Percentiles rank a stretch among this genome's conserved stretches.
These are phyloP conservation scores for Scylla paramamosain DNA, from an alignment of 1,140 invertebrate genomes.

Conservation along the genomic window DNA sequence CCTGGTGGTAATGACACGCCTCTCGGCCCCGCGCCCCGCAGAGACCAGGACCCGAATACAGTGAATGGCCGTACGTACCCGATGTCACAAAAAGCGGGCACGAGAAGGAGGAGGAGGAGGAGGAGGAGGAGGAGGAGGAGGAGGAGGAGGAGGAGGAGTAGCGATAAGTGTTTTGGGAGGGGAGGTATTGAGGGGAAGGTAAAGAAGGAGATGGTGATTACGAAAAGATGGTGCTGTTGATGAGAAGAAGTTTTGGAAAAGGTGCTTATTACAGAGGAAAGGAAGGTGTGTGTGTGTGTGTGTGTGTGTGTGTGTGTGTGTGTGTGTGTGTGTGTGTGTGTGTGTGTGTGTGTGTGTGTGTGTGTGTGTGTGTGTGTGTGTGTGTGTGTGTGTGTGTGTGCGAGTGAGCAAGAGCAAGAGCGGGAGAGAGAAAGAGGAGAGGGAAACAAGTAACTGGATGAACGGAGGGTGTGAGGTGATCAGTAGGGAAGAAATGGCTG, in stretches of 20 bases:
- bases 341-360: slow-evolving; percentile 45
- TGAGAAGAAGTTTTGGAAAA: too few relatives aligned
- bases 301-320: slow-evolving; percentile 8
- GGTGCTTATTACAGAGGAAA: too few relatives aligned
- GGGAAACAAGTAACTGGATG: not conserved
- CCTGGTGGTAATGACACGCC: slow-evolving; percentile 3
- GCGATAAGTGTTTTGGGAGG: too few relatives aligned
- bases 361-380: not conserved
- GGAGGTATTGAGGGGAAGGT: too few relatives aligned
- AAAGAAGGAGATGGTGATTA: too few relatives aligned
- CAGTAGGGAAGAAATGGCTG: not conserved
- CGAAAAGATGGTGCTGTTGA: too few relatives aligned
- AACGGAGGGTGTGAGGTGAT: not conserved
- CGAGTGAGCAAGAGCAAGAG: not conserved
- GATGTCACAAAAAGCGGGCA: not conserved
- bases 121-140: too few relatives aligned
- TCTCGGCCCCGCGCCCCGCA: not conserved
- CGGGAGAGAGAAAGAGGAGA: slow-evolving; percentile 21
- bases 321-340: slow-evolving; percentile 45
- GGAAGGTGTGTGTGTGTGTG: too few relatives aligned
- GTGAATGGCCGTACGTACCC: not conserved
- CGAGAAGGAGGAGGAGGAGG: not conserved
- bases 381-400: not conserved
- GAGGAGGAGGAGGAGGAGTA: too few relatives aligned
- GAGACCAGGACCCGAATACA: not conserved